Evolutionary conservation across 2,797 vertebrate species (phyloP), one percentile per base, ranked within the genome.

Genomic region (Heliangelus exortis): DNA sequence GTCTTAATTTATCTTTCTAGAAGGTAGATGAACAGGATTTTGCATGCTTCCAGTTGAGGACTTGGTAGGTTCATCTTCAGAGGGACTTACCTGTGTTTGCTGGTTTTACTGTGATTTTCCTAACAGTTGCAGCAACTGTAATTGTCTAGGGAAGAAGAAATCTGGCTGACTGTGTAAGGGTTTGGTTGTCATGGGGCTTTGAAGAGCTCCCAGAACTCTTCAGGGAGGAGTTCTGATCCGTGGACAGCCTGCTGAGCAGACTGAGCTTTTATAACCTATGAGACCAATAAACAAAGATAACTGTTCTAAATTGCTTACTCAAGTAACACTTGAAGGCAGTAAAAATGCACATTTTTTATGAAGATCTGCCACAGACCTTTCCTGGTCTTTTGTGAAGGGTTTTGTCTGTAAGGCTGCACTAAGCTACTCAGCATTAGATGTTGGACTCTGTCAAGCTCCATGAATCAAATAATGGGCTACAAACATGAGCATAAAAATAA

Each of bases 21-120:
- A 43, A 34, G 63, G 13, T 55, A n/a, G 11, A 3, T 26, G 68
- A 82, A 28, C 59, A 76, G 51, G 73, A 45, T 3, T 0, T 0
- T 34, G 6, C 9, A 3, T 2, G 0, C 3, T 81, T 88, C 19
- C 47, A 23, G 10, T 3, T 66, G 83, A 79, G 78, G 48, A 45
- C 9, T 51, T 0, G 0, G 22, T 36, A 72, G 58, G 23, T 53
- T 36, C 5, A 2, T 16, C 54, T 67, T 34, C 51, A 22, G 1
- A 63, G 51, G 29, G 16, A 39, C 19, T 72, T 53, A 6, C 7
- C 20, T 4, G 6, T 12, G 7, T 45, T 78, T 61, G 12, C 33
- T 21, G 53, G 0, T 80, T 33, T 55, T 57, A 33, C 5, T 16
- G 15, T 41, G 12, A 36, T 10, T 81, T 86, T 91, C 80, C 50